Conservation (phyloP, 2,113 vertebrate genomes). For the Nesogale talazaci region DNA sequence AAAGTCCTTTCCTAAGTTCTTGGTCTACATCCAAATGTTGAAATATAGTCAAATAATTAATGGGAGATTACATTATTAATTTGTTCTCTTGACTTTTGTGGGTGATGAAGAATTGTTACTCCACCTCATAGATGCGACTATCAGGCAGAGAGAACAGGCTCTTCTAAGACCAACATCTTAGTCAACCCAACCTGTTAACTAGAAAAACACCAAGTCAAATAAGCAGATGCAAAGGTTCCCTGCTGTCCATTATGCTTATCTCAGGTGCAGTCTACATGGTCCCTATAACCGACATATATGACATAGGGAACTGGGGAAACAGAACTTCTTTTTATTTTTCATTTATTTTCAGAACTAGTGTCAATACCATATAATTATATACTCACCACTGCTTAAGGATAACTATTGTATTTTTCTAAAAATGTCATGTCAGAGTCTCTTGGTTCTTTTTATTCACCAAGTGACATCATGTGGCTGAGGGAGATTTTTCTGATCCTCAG, state of each 20-base stretch:
- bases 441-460: not conserved
- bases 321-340: not conserved
- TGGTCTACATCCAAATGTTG: too few species aligned
- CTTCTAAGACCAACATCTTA: not conserved
- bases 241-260: not conserved
- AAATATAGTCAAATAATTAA: not conserved
- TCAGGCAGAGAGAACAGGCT: not conserved
- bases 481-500: slow-evolving; percentile 13
- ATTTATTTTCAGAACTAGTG: not conserved
- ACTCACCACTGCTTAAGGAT: not conserved
- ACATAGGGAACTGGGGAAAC: not conserved
- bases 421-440: not conserved
- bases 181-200: not conserved
- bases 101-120: not conserved
- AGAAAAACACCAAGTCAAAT: too few species aligned
- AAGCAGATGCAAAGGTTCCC: not conserved
- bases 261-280: not conserved
- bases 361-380: not conserved
- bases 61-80: not conserved
- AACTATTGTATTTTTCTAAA: slow-evolving; percentile 9
- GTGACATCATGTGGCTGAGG: not conserved
- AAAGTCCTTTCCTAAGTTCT: not conserved
- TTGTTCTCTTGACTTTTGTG: not conserved
- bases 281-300: not conserved
- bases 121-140: slow-evolving; percentile 3